Conservation (phyloP, 35 echinoderm and acorn worm genomes). For the Apostichopus californicus region DNA sequence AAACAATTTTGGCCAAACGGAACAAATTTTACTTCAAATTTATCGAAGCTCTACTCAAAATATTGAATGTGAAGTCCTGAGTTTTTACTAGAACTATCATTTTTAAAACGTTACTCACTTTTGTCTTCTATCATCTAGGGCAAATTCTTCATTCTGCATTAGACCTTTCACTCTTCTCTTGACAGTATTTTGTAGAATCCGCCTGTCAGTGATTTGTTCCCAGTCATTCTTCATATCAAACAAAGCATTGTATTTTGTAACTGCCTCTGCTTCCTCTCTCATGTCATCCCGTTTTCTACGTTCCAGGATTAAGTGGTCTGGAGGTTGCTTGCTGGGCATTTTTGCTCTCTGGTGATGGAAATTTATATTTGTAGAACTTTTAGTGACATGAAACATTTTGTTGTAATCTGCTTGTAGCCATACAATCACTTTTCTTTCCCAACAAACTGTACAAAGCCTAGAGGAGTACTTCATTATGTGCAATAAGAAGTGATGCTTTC, state of each 20-base stretch:
- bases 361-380: no score
- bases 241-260: slow-evolving; percentile 90
- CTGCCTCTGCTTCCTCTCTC: slow-evolving; percentile 88
- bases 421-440: no score
- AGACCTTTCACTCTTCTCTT: slow-evolving; percentile 74
- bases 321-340: slow-evolving; percentile 93
- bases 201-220: slow-evolving; percentile 88
- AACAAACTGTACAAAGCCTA: no score
- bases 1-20: not conserved
- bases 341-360: slow-evolving; percentile 80
- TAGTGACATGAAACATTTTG: no score
- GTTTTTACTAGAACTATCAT: no score
- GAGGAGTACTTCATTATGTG: no score
- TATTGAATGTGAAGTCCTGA: not conserved
- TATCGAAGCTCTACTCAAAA: not conserved
- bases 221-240: slow-evolving; percentile 98
- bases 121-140: slow-evolving; percentile 93
- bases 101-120: slow-evolving; percentile 46
- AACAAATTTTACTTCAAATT: not conserved
- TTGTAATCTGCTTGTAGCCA: not conserved
- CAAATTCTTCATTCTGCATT: slow-evolving; percentile 89
- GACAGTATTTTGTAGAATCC: slow-evolving; percentile 94
- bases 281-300: slow-evolving; percentile 79
- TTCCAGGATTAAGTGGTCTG: slow-evolving; percentile 98
- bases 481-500: no score